Evolutionary conservation across 2,888 invertebrate species (phyloP), one percentile per base, ranked within the genome.

Genomic region (Entomobrya proxima): DNA sequence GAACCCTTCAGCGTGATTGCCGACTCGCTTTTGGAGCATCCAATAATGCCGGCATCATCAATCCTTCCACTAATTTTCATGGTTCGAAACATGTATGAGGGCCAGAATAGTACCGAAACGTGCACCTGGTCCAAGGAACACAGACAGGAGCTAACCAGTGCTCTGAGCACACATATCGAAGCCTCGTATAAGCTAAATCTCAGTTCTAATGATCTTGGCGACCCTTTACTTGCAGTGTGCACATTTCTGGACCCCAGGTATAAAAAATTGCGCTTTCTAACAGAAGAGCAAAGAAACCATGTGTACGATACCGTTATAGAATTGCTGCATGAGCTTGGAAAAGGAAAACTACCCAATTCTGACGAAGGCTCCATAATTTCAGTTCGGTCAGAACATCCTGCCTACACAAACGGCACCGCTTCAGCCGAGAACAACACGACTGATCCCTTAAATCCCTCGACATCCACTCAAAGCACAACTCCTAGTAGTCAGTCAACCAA

Each of bases 191-290:
- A 78, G 15, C 40, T 87, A 32, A 30, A 87, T 11, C 35, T 86
- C 1, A 69, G 55, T 3, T 15, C 79, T 6, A 35, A 11, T 0
- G 76, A 84, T 9, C 37, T 85, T 47, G 72, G 81, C 27, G 52
- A 55, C 32, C 47, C 24, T 15, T 75, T 44, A 15, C 18, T 85
- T 4, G 74, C 74, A 1, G 55, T 69, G 24, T 87, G 69, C 50
- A 30, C 77, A 18, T 86, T 82, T 76, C 30, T 88, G 1, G 87
- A 88, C 44, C 88, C 88, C 0, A 55, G 88, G 21, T 88, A 85
- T 61, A 88, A 87, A 52, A 72, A 81, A 2, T 18, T 87, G 30
- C 67, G 55, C 11, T 87, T 86, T 52, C 40, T 87, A 6, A 80
- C 50, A 11, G 50, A 69, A 0, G 75, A 81, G 11, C 86, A 88